phyloP scores from a whole-genome alignment of 2,113 vertebrate species.

The Mesoclemmys tuberculata region DNA sequence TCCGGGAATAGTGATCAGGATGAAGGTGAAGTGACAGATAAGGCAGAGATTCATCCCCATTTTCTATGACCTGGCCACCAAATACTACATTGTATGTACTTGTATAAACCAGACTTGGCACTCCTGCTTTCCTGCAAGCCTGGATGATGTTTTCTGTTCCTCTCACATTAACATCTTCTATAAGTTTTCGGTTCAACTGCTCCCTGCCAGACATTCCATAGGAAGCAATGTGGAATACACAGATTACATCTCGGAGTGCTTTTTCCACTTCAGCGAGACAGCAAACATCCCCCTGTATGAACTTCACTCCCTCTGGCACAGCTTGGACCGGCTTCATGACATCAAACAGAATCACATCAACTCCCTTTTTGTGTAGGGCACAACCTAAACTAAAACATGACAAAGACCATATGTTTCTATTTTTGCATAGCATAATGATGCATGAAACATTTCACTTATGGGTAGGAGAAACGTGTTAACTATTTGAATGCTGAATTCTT shows the following conservation, averaged over 20 bases:
- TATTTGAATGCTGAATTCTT: neutral
- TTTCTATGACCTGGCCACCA: constrained; percentile 90
- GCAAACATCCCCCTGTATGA: constrained; percentile 86
- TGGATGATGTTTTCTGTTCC: constrained; percentile 90
- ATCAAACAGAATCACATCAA: constrained; percentile 88
- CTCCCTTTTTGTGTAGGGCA: constrained; percentile 80
- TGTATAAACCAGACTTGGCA: constrained; percentile 90
- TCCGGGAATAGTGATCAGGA: constrained; percentile 94
- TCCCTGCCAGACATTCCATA: constrained; percentile 96
- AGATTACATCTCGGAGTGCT: constrained; percentile 80
- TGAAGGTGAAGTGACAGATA: constrained; percentile 93
- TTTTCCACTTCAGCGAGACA: constrained; percentile 79
- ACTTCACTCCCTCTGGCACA: constrained; percentile 82
- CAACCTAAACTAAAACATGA: constrained; percentile 85
- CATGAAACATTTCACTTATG: neutral
- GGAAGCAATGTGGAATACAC: constrained; percentile 93
- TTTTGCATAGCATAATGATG: neutral
- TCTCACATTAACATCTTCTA: constrained; percentile 88
- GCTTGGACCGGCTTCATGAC: constrained; percentile 72
- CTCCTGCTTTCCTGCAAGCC: constrained; percentile 79
- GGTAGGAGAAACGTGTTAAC: neutral
- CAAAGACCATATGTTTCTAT: neutral
- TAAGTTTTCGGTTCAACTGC: constrained; percentile 87
- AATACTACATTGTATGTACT: constrained; percentile 96
- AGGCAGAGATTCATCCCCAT: constrained; percentile 91